Conservation (phyloP, 2,888 invertebrate species). For the Drosophila mayaguana region DNA sequence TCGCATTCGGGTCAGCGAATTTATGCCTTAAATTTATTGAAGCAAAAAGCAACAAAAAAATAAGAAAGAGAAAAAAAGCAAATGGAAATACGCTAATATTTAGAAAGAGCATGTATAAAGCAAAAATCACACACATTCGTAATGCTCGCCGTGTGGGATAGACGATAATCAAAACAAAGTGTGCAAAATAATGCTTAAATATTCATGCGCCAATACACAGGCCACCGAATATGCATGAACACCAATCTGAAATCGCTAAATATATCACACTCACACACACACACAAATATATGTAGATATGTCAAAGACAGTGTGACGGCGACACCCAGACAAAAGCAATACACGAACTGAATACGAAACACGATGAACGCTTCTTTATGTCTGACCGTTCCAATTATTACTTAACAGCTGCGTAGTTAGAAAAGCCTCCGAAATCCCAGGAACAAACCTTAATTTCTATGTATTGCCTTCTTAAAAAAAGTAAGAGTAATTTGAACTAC, state of each 20-base stretch:
- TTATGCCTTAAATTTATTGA: slow-evolving; percentile 30
- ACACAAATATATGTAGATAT: slow-evolving; percentile 1
- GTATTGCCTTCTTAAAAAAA: slow-evolving; percentile 20
- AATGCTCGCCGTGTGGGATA: slow-evolving; percentile 31
- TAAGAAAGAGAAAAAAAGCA: slow-evolving; percentile 7
- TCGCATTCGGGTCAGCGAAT: slow-evolving; percentile 61
- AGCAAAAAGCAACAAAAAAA: slow-evolving; percentile 9
- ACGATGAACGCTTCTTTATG: slow-evolving; percentile 39
- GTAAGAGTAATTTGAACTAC: background rate
- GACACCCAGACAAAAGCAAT: slow-evolving; percentile 9
- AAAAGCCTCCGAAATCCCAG: slow-evolving; percentile 5
- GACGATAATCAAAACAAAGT: slow-evolving; percentile 65
- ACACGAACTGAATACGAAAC: slow-evolving; percentile 11
- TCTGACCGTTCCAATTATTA: slow-evolving; percentile 40
- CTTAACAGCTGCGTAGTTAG: slow-evolving; percentile 43
- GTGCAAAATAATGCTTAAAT: slow-evolving; percentile 58
- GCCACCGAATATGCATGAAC: slow-evolving; percentile 9
- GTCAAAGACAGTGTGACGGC: slow-evolving; percentile 3
- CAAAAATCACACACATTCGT: slow-evolving; percentile 37
- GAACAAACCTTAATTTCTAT: slow-evolving; percentile 13
- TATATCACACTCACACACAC: slow-evolving; percentile 20
- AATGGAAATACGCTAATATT: slow-evolving; percentile 51
- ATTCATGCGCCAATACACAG: slow-evolving; percentile 32
- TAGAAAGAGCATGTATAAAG: slow-evolving; percentile 68
- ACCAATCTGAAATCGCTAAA: slow-evolving; percentile 36